Evolutionary conservation across 2,888 invertebrate genomes (phyloP).

Genomic region (Ophion ventricosus): DNA sequence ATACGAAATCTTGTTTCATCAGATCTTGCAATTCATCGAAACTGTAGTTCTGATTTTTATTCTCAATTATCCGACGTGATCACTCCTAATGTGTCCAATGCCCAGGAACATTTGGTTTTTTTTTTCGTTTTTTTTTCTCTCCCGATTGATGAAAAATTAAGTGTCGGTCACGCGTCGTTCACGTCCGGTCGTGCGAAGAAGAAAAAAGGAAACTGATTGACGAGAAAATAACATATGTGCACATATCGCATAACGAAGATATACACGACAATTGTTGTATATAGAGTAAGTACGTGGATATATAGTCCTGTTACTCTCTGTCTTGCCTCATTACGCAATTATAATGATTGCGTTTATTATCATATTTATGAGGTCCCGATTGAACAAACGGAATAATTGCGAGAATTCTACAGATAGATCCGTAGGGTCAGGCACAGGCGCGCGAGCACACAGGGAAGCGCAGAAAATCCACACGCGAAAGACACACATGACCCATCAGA

Average conservation of each 20-base stretch:
- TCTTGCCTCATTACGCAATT: slow-evolving; percentile 40
- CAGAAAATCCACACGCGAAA: not conserved
- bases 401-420: slow-evolving; percentile 25
- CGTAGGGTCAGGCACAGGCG: slow-evolving; percentile 15
- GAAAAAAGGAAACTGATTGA: slow-evolving; percentile 1
- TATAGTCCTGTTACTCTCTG: slow-evolving; percentile 2
- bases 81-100: not conserved
- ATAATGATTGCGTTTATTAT: slow-evolving; percentile 50
- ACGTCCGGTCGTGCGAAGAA: slow-evolving; percentile 14
- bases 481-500: no score
- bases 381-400: slow-evolving; percentile 49
- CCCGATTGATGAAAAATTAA: slow-evolving; percentile 7
- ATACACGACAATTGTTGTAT: slow-evolving; percentile 14
- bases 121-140: not conserved
- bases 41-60: not conserved
- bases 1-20: not conserved
- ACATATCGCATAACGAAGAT: not conserved
- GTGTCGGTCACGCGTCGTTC: not conserved
- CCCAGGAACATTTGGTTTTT: not conserved
- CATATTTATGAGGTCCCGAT: slow-evolving; percentile 55
- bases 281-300: not conserved
- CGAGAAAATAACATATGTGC: slow-evolving; percentile 10
- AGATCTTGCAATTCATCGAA: not conserved
- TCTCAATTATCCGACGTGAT: not conserved
- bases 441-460: not conserved